Base-by-base conservation (phyloP, 2,113 vertebrate genomes). In the Neomonachus schauinslandi region DNA sequence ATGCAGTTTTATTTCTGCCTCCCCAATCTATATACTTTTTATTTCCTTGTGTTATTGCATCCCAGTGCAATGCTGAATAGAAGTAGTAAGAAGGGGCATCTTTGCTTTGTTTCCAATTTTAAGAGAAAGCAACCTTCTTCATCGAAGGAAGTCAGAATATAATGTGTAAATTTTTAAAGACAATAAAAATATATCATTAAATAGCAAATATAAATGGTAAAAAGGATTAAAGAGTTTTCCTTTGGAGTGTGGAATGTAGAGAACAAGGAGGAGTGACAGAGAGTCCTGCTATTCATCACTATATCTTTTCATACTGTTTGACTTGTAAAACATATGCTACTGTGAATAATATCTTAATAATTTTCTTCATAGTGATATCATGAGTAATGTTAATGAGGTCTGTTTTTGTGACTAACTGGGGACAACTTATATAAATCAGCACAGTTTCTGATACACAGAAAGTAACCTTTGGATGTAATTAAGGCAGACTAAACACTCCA, bases 321-420 rank as follows among this genome's bases (percentile, higher is more conserved):
- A 65, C 46, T 65, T 53, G 49, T 71, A 65, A 82, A 92, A 74
- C 28, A 72, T 61, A 76, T 55, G 12, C 72, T 81, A 74, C 46
- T 79, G 59, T 91, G 39, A 55, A 55, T 83, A 57, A n/a, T 81
- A 95, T 93, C 89, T 96, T 83, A 69, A 89, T 89, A 46, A 33
- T 89, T 80, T 83, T 67, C 22, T 82, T 88, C 26, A 39, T 69
- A 89, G 67, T 93, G 5, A 93, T 74, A 84, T n/a, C 28, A 76
- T 77, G 22, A 59, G 51, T 89, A 76, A 96, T 89, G 39, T 57
- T 51, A 82, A 82, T 46, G 79, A 74, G 51, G 22, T 33, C 77
- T 76, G 51, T 33, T 76, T 77, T 93, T 82, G 77, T 21, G 39
- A 83, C 14, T 67, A 89, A 49, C 31, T 67, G 33, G 67, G 14